Conservation (phyloP, 2,113 vertebrate genomes). For the Glaucomys volans region DNA sequence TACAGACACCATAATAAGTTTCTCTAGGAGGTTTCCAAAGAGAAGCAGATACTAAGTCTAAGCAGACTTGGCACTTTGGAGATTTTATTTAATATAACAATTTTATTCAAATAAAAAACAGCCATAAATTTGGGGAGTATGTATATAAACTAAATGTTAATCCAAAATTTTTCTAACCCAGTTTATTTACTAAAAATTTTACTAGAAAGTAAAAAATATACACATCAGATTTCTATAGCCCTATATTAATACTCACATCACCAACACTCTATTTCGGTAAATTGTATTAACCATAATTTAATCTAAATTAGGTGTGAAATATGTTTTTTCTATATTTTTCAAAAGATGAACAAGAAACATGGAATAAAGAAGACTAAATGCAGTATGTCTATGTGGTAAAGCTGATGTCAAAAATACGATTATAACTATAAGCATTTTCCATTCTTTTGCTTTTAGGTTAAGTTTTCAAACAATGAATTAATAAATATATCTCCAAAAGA, state of each 20-base stretch:
- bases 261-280: background rate
- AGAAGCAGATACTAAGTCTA: background rate
- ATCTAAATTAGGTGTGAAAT: constrained; percentile 27
- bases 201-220: background rate
- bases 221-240: background rate
- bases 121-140: background rate
- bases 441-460: background rate
- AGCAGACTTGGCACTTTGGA: background rate
- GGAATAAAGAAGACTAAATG: background rate
- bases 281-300: background rate
- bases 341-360: background rate
- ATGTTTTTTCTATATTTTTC: constrained; percentile 17
- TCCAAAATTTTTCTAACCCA: background rate
- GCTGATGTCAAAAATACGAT: background rate
- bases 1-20: background rate
- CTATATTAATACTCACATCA: background rate
- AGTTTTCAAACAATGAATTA: background rate
- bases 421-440: background rate
- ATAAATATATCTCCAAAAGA: background rate
- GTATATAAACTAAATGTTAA: constrained; percentile 1
- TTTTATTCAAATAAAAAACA: constrained; percentile 22
- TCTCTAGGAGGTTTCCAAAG: background rate
- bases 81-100: background rate
- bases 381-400: background rate
- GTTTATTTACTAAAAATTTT: background rate